Conservation (phyloP, 1,140 invertebrate species). For the Drosophila pectinifera region DNA sequence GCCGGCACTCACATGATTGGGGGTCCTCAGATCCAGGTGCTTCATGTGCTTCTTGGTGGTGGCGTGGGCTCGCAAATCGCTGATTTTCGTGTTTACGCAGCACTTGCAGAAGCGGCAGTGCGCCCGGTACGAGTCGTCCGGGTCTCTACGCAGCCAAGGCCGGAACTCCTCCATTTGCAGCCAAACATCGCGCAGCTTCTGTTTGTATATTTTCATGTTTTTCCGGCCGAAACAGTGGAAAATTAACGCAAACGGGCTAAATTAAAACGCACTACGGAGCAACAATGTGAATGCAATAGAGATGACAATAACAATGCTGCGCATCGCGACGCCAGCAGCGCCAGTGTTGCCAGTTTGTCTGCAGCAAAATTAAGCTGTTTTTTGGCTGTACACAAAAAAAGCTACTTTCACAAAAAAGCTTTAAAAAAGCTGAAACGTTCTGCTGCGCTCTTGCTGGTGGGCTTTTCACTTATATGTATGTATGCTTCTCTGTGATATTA, state of each 20-base stretch:
- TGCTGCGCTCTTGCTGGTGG: conserved; percentile 9
- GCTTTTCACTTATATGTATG: not conserved
- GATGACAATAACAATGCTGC: conserved; percentile 66
- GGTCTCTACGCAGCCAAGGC: conserved; percentile 60
- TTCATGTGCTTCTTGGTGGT: conserved; percentile 65
- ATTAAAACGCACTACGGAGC: conserved; percentile 7
- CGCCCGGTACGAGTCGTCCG: conserved; percentile 69
- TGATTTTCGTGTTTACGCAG: conserved; percentile 73
- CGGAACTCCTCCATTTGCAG: conserved; percentile 70
- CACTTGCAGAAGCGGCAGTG: conserved; percentile 71
- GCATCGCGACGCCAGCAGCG: conserved; percentile 17
- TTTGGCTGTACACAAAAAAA: conserved; percentile 30
- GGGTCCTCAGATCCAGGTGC: conserved; percentile 7
- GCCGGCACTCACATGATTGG: not conserved
- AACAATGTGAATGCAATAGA: conserved; percentile 47
- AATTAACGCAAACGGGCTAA: conserved; percentile 15
- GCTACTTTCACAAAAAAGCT: conserved; percentile 18
- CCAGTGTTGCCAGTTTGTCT: conserved; percentile 34
- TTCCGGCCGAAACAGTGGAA: not conserved
- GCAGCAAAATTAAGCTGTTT: conserved; percentile 27
- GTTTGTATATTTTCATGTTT: conserved; percentile 67
- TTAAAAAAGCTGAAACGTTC: conserved; percentile 35
- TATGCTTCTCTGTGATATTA: not conserved
- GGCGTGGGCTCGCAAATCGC: conserved; percentile 68
- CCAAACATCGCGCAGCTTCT: conserved; percentile 69